phyloP scores from a whole-genome alignment of 2,888 invertebrate genomes.

The Coenonympha glycerion region DNA sequence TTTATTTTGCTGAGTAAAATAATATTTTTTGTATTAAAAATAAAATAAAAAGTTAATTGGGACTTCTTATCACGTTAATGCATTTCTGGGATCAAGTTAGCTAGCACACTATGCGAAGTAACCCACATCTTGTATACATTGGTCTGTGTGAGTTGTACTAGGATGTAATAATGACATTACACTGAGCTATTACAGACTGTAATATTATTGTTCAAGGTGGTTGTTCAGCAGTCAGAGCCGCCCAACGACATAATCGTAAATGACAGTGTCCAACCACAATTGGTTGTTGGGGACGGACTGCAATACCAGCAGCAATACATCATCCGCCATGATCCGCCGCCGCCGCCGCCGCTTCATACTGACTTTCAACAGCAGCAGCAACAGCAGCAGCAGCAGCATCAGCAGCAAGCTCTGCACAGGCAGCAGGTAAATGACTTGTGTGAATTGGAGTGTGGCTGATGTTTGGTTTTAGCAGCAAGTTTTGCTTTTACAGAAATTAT shows the following conservation, averaged over 20 bases:
- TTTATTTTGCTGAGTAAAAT: too few relatives aligned
- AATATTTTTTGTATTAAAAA: too few relatives aligned
- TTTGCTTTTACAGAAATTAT: not conserved
- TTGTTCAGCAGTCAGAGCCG: conserved; percentile 72
- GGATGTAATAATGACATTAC: too few relatives aligned
- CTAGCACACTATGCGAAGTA: too few relatives aligned
- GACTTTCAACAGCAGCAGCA: conserved; percentile 56
- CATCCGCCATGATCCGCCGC: conserved; percentile 63
- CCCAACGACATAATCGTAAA: conserved; percentile 75
- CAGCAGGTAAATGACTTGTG: conserved; percentile 39
- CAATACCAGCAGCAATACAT: conserved; percentile 71
- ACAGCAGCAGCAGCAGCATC: conserved; percentile 43
- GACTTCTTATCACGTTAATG: too few relatives aligned
- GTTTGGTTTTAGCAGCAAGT: not conserved
- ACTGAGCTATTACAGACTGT: too few relatives aligned
- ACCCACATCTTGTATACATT: too few relatives aligned
- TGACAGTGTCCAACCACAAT: conserved; percentile 60
- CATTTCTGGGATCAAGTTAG: too few relatives aligned
- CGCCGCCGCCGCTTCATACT: conserved; percentile 51
- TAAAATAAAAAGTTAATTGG: too few relatives aligned
- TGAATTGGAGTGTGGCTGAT: not conserved
- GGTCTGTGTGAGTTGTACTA: too few relatives aligned
- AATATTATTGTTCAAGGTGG: conserved; percentile 47
- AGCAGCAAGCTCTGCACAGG: conserved; percentile 50
- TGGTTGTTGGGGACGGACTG: conserved; percentile 66